Conservation (phyloP, 2,113 vertebrate species). For the Larimichthys crocea region DNA sequence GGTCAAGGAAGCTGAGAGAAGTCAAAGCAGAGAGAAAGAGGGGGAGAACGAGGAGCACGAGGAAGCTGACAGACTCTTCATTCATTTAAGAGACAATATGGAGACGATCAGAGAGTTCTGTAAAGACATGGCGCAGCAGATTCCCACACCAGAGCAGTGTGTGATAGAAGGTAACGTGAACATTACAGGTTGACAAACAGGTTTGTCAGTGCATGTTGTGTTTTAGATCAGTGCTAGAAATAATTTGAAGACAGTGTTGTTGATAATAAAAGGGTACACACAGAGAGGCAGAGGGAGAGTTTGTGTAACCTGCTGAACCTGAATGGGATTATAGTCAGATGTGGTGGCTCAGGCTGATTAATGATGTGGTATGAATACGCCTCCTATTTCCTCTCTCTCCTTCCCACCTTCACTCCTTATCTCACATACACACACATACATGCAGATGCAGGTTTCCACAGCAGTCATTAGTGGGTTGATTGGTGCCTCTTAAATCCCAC, state of each 20-base stretch:
- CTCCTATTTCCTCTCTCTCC: background rate
- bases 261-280: background rate
- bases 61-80: constrained; percentile 87
- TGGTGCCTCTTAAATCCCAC: constrained; percentile 2
- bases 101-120: constrained; percentile 88
- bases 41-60: constrained; percentile 55
- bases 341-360: constrained; percentile 41
- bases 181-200: background rate
- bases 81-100: constrained; percentile 91
- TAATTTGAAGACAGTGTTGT: background rate
- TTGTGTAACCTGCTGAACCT: constrained; percentile 47
- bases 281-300: constrained; percentile 19
- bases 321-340: constrained; percentile 56
- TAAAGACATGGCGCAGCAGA: constrained; percentile 85
- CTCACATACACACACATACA: constrained; percentile 1
- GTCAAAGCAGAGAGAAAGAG: constrained; percentile 44
- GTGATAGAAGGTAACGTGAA: constrained; percentile 90
- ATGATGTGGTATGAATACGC: constrained; percentile 32
- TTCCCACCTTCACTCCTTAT: background rate
- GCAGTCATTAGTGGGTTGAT: constrained; percentile 15
- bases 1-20: constrained; percentile 60
- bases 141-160: constrained; percentile 92
- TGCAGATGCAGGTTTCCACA: background rate
- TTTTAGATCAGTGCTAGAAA: background rate
- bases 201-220: background rate